A percentile compares a stretch with the other conserved stretches of the same genome.
phyloP scores from a whole-genome alignment of 2,797 vertebrate genomes.

The Tragelaphus oryx region DNA sequence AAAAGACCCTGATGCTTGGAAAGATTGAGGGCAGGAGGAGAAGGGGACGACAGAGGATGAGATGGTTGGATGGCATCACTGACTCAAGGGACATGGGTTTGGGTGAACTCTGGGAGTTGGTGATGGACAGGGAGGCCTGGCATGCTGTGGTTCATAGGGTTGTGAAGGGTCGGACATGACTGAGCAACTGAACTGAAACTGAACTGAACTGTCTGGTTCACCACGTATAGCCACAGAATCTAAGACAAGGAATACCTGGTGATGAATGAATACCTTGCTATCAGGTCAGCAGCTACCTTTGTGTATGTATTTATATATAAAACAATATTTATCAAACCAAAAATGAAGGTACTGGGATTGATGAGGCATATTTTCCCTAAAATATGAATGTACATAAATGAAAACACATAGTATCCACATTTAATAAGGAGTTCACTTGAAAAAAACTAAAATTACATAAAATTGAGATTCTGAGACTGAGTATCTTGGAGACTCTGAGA shows the following conservation, averaged over 20 bases:
- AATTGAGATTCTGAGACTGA: neutral
- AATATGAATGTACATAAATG: neutral
- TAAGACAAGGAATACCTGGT: neutral
- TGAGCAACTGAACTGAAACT: too few species aligned
- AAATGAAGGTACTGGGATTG: neutral
- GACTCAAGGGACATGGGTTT: too few species aligned
- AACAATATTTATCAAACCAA: neutral
- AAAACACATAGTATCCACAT: neutral
- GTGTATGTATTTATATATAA: neutral
- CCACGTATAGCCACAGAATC: neutral
- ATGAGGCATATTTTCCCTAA: neutral
- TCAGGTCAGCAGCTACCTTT: neutral
- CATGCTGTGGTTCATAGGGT: too few species aligned
- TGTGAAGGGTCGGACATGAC: too few species aligned
- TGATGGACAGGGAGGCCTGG: too few species aligned
- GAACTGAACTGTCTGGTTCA: neutral
- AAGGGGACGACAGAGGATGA: too few species aligned
- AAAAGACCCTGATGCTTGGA: too few species aligned
- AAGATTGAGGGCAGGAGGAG: too few species aligned
- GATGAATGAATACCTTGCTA: neutral
- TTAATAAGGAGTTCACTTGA: neutral
- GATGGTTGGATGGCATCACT: too few species aligned
- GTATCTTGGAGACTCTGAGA: neutral
- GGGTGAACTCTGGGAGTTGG: too few species aligned
- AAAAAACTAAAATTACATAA: neutral